phyloP scores from a whole-genome alignment of 2,113 vertebrate species.

The Ahaetulla prasina region DNA sequence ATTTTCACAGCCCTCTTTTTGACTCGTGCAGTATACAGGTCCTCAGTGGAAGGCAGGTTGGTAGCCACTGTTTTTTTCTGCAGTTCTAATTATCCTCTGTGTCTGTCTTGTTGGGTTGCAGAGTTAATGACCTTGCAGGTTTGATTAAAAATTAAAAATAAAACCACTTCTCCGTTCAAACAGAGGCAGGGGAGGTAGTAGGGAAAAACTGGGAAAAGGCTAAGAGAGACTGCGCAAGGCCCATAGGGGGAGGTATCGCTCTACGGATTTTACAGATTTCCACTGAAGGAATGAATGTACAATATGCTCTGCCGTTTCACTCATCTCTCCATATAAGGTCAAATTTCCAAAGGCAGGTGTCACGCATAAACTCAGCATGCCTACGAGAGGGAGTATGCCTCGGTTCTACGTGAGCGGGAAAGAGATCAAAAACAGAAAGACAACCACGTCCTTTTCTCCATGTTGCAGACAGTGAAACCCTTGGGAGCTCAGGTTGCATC shows the following conservation, averaged over 20 bases:
- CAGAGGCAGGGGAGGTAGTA: neutral
- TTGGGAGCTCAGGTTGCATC: neutral
- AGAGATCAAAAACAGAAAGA: neutral
- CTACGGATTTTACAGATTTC: constrained; percentile 27
- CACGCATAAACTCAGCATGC: neutral
- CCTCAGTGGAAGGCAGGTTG: too few species aligned
- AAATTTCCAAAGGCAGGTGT: constrained; percentile 58
- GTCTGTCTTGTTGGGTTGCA: too few species aligned
- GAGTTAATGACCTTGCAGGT: neutral
- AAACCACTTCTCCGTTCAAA: neutral
- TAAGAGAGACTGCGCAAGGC: neutral
- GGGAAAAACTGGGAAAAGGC: neutral
- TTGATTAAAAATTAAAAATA: neutral
- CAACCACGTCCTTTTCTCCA: neutral
- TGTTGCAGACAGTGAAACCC: neutral
- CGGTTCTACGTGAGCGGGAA: neutral
- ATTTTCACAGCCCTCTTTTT: too few species aligned
- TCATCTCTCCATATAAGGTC: constrained; percentile 64
- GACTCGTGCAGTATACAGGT: too few species aligned
- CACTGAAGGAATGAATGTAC: neutral
- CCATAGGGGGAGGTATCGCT: constrained; percentile 58
- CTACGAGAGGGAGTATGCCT: neutral
- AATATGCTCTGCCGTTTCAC: neutral
- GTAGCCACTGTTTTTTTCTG: too few species aligned
- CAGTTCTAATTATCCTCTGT: too few species aligned